Base-by-base conservation (phyloP, 2,113 vertebrate species). In the Coregonus clupeaformis region DNA sequence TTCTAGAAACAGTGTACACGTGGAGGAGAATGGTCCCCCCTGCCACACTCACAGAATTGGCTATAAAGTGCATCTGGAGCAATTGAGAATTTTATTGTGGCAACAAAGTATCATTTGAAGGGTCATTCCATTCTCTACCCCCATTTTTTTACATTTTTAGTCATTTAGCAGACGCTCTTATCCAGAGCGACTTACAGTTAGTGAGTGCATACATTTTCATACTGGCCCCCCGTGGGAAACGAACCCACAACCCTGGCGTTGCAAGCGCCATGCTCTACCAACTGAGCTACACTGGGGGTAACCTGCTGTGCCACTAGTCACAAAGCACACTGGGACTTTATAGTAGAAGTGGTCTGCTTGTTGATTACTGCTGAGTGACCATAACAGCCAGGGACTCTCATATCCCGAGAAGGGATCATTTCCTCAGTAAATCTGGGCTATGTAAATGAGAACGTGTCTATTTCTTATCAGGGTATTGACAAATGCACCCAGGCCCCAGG, bases 341-440 rank as follows among this genome's bases (percentile, higher is more conserved):
- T 68, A 59, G 72, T 59, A 22, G 24, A 74, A 83, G 76, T 24
- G 75, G 75, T 20, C 18, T 88, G 88, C 90, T 90, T 30, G 87
- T 89, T 85, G 86, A 88, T 90, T 86, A 87, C 84, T 86, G 83
- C 81, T 85, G 81, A 81, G 82, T 82, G 82, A 88, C 85, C 69
- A 82, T 85, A 76, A 85, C 85, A 83, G 74, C 69, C 81, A 87
- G 85, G 83, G 86, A 85, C 82, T 88, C 36, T 86, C 82, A 86
- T 67, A 79, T 85, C 82, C 84, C 85, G 82, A 89, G 77, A 85
- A 87, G 85, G 85, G 86, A 81, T 85, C 88, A 90, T 90, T 90
- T 90, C 90, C 89, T 90, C 81, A 83, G 83, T 30, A 72, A 81
- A 75, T 79, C 77, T 63, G 74, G 82, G 86, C 81, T 81, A 85